Evolutionary conservation across 2,888 invertebrate genomes (phyloP).

Genomic region (Graphium colonna): DNA sequence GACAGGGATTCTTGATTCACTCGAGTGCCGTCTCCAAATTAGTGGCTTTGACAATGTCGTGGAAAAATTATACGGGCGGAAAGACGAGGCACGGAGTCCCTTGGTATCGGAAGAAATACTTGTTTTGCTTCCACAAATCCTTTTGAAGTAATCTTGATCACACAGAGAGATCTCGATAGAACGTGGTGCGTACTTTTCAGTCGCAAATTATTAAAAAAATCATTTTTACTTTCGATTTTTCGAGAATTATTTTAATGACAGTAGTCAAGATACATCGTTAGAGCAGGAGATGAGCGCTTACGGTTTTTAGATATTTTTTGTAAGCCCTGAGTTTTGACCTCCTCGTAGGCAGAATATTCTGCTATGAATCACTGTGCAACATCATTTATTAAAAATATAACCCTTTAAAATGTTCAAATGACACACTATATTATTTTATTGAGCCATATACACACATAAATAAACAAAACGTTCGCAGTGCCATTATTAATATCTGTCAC

Average conservation of each 20-base stretch:
- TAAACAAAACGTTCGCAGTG: slow-evolving; percentile 30
- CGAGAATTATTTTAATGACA: no score
- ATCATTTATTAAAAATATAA: neutral
- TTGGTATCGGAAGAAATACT: neutral
- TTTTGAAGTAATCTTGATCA: slow-evolving; percentile 6
- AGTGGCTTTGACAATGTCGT: slow-evolving; percentile 42
- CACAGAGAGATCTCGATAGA: neutral
- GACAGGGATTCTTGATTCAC: slow-evolving; percentile 48
- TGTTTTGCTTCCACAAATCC: neutral
- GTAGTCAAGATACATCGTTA: no score
- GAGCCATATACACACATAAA: neutral
- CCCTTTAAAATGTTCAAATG: slow-evolving; percentile 1
- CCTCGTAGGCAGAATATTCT: no score
- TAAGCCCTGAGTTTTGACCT: no score
- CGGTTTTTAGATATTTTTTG: no score
- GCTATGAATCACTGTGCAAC: no score
- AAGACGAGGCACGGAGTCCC: slow-evolving; percentile 4
- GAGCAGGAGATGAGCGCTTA: no score
- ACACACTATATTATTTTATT: neutral
- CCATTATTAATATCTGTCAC: slow-evolving; percentile 69
- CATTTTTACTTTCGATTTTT: no score
- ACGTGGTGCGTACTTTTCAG: no score
- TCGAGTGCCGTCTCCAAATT: slow-evolving; percentile 61
- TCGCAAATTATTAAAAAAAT: no score
- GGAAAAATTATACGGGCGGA: slow-evolving; percentile 9